Percentiles rank a stretch among this genome's conserved stretches.
Evolutionary conservation across 2,888 invertebrate genomes (phyloP).

Genomic region (Panzeria rudis): DNA sequence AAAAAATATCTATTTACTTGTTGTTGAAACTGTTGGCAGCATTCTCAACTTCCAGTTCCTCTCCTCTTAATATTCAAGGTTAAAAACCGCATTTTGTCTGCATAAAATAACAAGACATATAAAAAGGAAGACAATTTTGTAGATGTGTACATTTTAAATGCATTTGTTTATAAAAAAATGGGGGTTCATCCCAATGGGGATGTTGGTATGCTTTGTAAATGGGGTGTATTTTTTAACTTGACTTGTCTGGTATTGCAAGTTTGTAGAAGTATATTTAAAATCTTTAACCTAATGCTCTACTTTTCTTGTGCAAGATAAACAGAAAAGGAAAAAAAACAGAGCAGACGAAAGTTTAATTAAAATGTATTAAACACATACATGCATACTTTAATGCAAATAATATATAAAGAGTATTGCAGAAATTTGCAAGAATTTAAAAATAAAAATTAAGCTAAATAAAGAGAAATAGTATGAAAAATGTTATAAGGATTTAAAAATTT

Average conservation of each 20-base stretch:
- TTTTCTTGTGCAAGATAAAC: conserved; percentile 45
- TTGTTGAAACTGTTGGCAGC: conserved; percentile 2
- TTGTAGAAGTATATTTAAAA: conserved; percentile 41
- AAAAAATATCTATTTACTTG: not conserved
- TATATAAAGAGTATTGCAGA: conserved; percentile 7
- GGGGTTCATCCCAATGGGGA: conserved; percentile 1
- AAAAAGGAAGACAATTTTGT: conserved; percentile 55
- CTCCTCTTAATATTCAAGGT: conserved; percentile 60
- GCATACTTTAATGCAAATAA: not conserved
- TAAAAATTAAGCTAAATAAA: not conserved
- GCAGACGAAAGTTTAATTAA: conserved; percentile 58
- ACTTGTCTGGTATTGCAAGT: conserved; percentile 46
- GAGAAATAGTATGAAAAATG: not conserved
- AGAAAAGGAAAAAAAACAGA: conserved; percentile 22
- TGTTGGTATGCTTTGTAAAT: conserved; percentile 17
- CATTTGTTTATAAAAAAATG: conserved; percentile 15
- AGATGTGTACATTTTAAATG: conserved; percentile 37
- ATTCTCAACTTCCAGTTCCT: not conserved
- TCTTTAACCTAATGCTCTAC: conserved; percentile 71
- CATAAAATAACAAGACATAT: conserved; percentile 69
- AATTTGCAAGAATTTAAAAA: not conserved
- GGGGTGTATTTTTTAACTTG: conserved; percentile 49
- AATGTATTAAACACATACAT: conserved; percentile 37
- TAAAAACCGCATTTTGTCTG: conserved; percentile 70
- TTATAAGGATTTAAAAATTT: not conserved